phyloP scores from a whole-genome alignment of 2,113 vertebrate species.

The Dendropsophus ebraccatus region DNA sequence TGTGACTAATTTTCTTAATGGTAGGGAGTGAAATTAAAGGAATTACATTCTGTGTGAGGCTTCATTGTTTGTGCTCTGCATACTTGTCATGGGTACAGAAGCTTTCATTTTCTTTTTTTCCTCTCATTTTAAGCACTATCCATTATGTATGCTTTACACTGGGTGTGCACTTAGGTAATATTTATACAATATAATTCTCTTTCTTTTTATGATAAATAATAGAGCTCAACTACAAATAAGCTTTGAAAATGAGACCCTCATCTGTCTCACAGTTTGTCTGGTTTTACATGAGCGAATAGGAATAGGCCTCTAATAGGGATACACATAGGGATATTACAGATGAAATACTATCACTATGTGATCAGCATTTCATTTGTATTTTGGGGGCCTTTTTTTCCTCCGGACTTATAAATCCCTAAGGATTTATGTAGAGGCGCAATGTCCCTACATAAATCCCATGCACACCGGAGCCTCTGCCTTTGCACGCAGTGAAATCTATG shows the following conservation, averaged over 20 bases:
- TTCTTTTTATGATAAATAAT: neutral
- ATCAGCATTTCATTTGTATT: no score
- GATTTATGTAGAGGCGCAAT: no score
- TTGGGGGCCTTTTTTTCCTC: no score
- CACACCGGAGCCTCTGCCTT: no score
- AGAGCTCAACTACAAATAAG: neutral
- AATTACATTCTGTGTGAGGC: neutral
- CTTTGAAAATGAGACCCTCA: neutral
- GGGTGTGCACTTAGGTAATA: neutral
- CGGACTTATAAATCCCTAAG: no score
- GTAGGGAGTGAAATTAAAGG: neutral
- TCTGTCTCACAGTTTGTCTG: no score
- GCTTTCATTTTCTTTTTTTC: neutral
- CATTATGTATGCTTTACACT: neutral
- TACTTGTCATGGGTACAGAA: neutral
- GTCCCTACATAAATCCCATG: no score
- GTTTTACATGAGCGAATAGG: no score
- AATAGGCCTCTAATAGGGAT: no score
- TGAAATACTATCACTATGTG: no score
- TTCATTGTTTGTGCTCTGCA: neutral
- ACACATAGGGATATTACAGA: no score
- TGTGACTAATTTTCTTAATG: constrained; percentile 5
- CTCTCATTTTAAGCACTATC: neutral
- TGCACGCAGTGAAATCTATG: no score
- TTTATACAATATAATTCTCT: neutral